phyloP scores from a whole-genome alignment of 2,797 vertebrate species.

The Pangasius macronema region DNA sequence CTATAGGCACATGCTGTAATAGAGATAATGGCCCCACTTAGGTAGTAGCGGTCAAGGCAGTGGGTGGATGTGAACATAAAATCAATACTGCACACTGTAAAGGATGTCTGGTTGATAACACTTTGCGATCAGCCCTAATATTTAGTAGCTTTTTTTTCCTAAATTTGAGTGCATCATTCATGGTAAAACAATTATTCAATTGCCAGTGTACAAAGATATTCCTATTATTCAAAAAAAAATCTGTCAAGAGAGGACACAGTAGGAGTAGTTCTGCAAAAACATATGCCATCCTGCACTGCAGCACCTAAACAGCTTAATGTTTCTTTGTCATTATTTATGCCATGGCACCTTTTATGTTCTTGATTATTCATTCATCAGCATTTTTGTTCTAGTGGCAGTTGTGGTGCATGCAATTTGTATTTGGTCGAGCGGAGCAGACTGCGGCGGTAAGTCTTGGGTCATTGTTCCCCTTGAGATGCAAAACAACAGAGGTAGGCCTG shows the following conservation, averaged over 20 bases:
- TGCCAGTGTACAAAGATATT: slow-evolving; percentile 31
- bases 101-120: slow-evolving; percentile 31
- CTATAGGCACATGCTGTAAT: slow-evolving; percentile 21
- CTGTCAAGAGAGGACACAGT: slow-evolving; percentile 41
- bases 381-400: slow-evolving; percentile 56
- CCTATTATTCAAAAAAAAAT: slow-evolving; percentile 29
- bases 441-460: slow-evolving; percentile 78
- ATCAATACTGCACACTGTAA: slow-evolving; percentile 42
- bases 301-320: slow-evolving; percentile 45
- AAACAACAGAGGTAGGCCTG: slow-evolving; percentile 77
- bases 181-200: slow-evolving; percentile 33
- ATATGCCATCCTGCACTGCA: slow-evolving; percentile 52
- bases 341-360: slow-evolving; percentile 45
- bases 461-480: slow-evolving; percentile 69
- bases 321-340: slow-evolving; percentile 54
- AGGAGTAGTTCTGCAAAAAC: slow-evolving; percentile 33
- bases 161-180: slow-evolving; percentile 29
- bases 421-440: slow-evolving; percentile 68
- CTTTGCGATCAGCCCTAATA: slow-evolving; percentile 1
- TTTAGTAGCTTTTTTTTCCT: neutral
- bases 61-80: slow-evolving; percentile 47
- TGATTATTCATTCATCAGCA: slow-evolving; percentile 53
- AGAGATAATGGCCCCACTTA: slow-evolving; percentile 47
- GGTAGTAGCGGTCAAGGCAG: slow-evolving; percentile 30
- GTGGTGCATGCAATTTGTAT: slow-evolving; percentile 75